These are phyloP conservation scores for Eledona agricola DNA, from an alignment of 2,888 invertebrate species.

Conservation along the genomic window DNA sequence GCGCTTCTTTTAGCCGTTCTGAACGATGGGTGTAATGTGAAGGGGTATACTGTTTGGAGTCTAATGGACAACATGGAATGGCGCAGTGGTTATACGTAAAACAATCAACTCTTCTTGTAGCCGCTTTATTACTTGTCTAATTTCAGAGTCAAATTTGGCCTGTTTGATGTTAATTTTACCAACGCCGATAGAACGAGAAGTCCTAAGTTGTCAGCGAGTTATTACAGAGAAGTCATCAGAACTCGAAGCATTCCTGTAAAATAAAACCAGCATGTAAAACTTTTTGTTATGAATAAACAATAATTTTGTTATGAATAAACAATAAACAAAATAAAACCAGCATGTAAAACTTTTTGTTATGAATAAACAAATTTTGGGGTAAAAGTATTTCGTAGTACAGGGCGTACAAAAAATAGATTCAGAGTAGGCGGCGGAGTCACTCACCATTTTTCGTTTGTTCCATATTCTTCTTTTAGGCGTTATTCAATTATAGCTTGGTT, in stretches of 20 bases:
- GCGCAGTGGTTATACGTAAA: conserved; percentile 77
- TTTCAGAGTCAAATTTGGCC: conserved; percentile 73
- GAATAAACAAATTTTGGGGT: no score
- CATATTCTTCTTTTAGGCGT: no score
- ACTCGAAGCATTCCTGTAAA: conserved; percentile 34
- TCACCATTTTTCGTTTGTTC: no score
- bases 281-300: no score
- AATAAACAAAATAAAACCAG: no score
- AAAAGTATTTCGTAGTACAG: no score
- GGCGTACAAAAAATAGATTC: no score
- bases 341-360: no score
- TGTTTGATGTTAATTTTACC: conserved; percentile 73
- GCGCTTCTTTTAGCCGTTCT: conserved; percentile 63
- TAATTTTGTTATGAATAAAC: no score
- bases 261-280: neutral
- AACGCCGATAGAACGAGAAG: conserved; percentile 68
- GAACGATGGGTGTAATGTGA: conserved; percentile 68
- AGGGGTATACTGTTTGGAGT: conserved; percentile 80
- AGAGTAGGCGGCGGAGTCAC: no score
- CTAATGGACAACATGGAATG: conserved; percentile 86
- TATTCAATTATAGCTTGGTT: conserved; percentile 2
- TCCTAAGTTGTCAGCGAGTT: conserved; percentile 70
- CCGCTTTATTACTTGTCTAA: conserved; percentile 29
- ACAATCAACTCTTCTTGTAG: conserved; percentile 41
- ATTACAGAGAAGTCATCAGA: conserved; percentile 66